A percentile compares a stretch with the other conserved stretches of the same genome.
Evolutionary conservation across 2,888 invertebrate genomes (phyloP).

Genomic region (Catocala fraxini): DNA sequence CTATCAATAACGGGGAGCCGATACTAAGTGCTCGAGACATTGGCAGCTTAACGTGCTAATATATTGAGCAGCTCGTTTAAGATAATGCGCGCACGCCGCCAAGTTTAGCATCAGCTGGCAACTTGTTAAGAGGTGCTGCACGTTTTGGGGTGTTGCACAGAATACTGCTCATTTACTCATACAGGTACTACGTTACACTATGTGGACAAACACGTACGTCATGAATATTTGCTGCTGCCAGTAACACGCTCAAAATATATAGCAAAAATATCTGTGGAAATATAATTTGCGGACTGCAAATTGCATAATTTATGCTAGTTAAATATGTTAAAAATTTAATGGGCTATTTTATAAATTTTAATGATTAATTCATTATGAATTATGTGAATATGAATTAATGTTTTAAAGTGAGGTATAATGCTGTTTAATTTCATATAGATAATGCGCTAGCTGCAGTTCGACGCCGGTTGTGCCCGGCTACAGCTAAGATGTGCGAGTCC

Average conservation of each 20-base stretch:
- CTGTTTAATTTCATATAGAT: not conserved
- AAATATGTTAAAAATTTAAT: not conserved
- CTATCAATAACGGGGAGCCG: constrained; percentile 62
- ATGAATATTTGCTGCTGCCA: no score
- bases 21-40: constrained; percentile 70
- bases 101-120: constrained; percentile 60
- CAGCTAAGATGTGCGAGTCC: constrained; percentile 46
- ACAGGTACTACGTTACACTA: no score
- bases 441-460: not conserved
- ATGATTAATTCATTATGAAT: constrained; percentile 6
- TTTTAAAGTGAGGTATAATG: no score
- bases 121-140: constrained; percentile 46
- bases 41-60: constrained; percentile 71
- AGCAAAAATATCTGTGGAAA: not conserved
- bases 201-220: no score
- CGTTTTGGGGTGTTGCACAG: constrained; percentile 23
- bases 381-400: constrained; percentile 1
- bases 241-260: no score
- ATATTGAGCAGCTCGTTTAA: constrained; percentile 68
- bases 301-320: not conserved
- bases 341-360: not conserved
- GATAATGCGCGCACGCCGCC: constrained; percentile 62
- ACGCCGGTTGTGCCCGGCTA: not conserved
- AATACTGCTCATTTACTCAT: constrained; percentile 20
- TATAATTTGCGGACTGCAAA: not conserved